Conservation (phyloP, 92 coral and sea anemone species). For the Hydrozoanthus gracilis region DNA sequence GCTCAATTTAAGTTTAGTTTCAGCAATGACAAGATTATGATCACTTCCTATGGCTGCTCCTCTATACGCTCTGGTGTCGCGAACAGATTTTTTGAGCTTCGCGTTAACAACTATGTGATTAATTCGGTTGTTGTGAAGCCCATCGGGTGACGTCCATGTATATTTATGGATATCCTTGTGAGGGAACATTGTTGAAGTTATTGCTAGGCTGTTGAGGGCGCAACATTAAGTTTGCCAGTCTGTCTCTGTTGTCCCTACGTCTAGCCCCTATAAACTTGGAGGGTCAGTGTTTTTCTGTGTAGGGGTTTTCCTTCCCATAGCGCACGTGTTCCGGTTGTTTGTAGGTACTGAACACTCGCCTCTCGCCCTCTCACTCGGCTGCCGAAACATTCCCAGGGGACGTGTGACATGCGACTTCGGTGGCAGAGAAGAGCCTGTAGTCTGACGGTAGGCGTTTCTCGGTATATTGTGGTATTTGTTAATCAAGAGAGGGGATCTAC, state of each 20-base stretch:
- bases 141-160: constrained; percentile 44
- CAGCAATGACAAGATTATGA: constrained; percentile 5
- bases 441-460: too few relatives aligned
- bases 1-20: not conserved
- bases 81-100: constrained; percentile 16
- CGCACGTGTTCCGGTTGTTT: too few relatives aligned
- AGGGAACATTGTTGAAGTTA: constrained; percentile 28
- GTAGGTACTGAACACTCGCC: too few relatives aligned
- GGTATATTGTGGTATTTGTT: too few relatives aligned
- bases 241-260: not conserved
- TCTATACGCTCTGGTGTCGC: constrained; percentile 17
- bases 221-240: not conserved
- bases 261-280: too few relatives aligned
- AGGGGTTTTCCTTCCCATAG: too few relatives aligned
- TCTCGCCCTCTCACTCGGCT: too few relatives aligned
- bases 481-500: too few relatives aligned
- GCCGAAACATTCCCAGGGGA: too few relatives aligned
- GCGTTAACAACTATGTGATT: constrained; percentile 14
- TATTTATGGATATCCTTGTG: constrained; percentile 35
- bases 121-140: constrained; percentile 21
- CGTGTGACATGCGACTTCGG: too few relatives aligned
- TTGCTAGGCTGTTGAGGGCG: constrained; percentile 21
- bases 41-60: constrained; percentile 36
- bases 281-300: too few relatives aligned
- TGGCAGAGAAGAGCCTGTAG: too few relatives aligned